Base-by-base conservation (phyloP, 2,888 invertebrate species). In the Acronicta alni region DNA sequence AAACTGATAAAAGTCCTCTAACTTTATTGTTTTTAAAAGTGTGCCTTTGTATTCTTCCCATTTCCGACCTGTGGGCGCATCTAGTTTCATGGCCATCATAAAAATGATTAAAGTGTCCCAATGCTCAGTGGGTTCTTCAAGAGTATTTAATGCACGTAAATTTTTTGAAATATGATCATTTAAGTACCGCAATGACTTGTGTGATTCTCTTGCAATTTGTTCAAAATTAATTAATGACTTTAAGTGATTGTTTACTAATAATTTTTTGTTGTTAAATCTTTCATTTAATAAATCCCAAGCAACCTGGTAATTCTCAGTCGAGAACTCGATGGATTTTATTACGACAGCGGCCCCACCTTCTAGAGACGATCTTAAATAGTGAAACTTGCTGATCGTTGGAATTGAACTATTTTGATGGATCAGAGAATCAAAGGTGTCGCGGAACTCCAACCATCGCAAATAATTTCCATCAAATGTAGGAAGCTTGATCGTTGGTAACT, bases 131-230 rank as follows among this genome's bases (percentile, higher is more conserved):
- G 32, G 32, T 32, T 14, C 32, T 14, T 15, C 37, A 37, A 37
- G 37, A 37, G 37, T 37, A 37, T 37, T 37, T 37, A 37, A 37
- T 37, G 37, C 15, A 0, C 37, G 15, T 37, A 37, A 37, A 1
- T 37, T 37, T 37, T 37, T 37, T 15, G 37, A 37, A n/a, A 37
- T 37, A 8, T 37, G 37, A 16, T 37, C 37, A 37, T 16, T 37
- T 37, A 37, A 37, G 37, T 37, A 37, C 37, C 37, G 37, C 16
- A 55, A 9, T 9, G 37, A 38, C 8, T 38, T 38, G 37, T 38
- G 16, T n/a, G 15, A 16, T 38, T 38, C 37, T 38, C 16, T 38
- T 15, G 15, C 8, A 15, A 38, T 38, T 38, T 38, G n/a, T 2
- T 38, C 37, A 37, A 37, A 37, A 37, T 37, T n/a, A 37, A 12